phyloP scores from a whole-genome alignment of 2,888 invertebrate genomes.

The Epinotia ramella region DNA sequence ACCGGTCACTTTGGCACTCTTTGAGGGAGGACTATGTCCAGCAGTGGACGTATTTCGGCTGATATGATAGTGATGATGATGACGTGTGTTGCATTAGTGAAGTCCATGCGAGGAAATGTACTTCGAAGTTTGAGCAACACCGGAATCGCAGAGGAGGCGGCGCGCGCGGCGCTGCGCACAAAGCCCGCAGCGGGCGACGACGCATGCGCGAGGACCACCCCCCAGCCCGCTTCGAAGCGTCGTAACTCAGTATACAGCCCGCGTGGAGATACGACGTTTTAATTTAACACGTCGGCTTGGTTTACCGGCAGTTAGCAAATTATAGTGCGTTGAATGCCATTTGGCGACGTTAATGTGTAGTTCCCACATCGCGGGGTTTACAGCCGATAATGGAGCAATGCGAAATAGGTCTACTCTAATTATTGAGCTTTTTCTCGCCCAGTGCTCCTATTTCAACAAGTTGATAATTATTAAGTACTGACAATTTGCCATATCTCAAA shows the following conservation, averaged over 20 bases:
- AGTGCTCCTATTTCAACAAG: too few species aligned
- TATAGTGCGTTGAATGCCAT: slow-evolving; percentile 13
- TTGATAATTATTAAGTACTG: too few species aligned
- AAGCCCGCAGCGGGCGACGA: slow-evolving; percentile 15
- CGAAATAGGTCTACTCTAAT: background rate
- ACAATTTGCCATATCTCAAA: too few species aligned
- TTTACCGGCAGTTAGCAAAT: slow-evolving; percentile 20
- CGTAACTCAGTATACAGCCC: background rate
- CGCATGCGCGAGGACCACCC: slow-evolving; percentile 1
- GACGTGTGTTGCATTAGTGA: too few species aligned
- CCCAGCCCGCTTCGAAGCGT: background rate
- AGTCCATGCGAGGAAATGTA: background rate
- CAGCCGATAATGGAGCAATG: background rate
- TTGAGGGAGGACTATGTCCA: too few species aligned
- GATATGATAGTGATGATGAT: too few species aligned
- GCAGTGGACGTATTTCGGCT: too few species aligned
- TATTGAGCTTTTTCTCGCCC: background rate
- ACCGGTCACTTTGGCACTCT: too few species aligned
- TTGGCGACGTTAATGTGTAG: slow-evolving; percentile 10
- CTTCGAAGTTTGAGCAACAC: slow-evolving; percentile 28
- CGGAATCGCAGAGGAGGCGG: slow-evolving; percentile 25
- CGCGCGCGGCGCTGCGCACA: slow-evolving; percentile 21
- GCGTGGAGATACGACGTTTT: background rate
- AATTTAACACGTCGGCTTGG: background rate
- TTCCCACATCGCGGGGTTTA: slow-evolving; percentile 13